phyloP scores from a whole-genome alignment of 2,113 vertebrate genomes.

The Pipa parva region DNA sequence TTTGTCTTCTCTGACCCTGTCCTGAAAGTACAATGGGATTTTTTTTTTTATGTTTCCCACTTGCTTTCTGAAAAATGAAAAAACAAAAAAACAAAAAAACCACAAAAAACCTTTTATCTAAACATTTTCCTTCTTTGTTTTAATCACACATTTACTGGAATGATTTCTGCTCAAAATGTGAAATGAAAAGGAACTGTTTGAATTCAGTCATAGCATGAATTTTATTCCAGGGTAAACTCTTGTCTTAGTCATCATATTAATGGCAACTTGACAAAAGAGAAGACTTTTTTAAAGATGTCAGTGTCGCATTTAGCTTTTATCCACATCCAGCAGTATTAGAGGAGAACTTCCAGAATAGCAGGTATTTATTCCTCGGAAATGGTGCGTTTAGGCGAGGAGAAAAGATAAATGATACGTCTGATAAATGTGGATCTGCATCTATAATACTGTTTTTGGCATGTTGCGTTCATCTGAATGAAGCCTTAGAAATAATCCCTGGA shows the following conservation, averaged over 20 bases:
- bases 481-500: constrained; percentile 6
- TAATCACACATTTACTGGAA: background rate
- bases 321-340: constrained; percentile 8
- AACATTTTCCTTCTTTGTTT: too few species aligned
- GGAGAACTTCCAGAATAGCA: constrained; percentile 5
- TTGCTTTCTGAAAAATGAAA: too few species aligned
- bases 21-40: too few species aligned
- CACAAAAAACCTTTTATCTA: too few species aligned
- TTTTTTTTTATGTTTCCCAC: too few species aligned
- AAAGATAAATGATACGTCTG: constrained; percentile 30
- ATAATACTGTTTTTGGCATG: constrained; percentile 21
- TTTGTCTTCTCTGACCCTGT: too few species aligned
- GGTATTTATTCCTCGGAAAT: constrained; percentile 29
- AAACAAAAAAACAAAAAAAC: too few species aligned
- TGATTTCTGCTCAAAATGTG: background rate
- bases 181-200: background rate
- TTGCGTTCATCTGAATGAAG: constrained; percentile 4
- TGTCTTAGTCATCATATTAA: constrained; percentile 17
- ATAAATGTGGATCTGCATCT: constrained; percentile 31
- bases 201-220: constrained; percentile 4
- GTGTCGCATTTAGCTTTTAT: constrained; percentile 26
- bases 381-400: constrained; percentile 14
- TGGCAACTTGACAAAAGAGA: constrained; percentile 29
- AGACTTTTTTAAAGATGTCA: constrained; percentile 19
- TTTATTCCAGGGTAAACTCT: constrained; percentile 9